Evolutionary conservation across 2,113 vertebrate species (phyloP).

Genomic region (Cromileptes altivelis): DNA sequence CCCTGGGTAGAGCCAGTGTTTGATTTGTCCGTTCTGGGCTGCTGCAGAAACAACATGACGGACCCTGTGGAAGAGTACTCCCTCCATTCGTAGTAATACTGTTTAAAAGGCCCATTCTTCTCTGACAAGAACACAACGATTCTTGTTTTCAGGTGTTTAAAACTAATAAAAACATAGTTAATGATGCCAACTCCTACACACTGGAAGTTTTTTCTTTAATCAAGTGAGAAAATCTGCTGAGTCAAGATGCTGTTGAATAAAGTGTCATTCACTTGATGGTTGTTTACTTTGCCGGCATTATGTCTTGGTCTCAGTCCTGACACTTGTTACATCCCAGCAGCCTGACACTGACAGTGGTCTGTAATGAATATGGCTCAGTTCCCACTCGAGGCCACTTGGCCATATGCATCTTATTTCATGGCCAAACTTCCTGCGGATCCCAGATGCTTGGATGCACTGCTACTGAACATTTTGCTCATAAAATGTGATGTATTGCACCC

Average conservation of each 20-base stretch:
- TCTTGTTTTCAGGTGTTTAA: too few species aligned
- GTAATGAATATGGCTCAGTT: constrained; percentile 37
- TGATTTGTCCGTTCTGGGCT: too few species aligned
- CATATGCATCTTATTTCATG: constrained; percentile 27
- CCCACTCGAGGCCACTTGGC: constrained; percentile 2
- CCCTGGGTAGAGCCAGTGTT: too few species aligned
- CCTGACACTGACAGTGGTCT: constrained; percentile 18
- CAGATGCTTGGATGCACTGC: neutral
- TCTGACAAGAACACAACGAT: too few species aligned
- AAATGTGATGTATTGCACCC: constrained; percentile 15
- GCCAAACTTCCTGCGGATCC: constrained; percentile 7
- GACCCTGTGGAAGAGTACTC: too few species aligned
- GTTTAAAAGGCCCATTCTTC: too few species aligned
- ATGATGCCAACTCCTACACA: too few species aligned
- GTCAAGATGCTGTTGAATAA: neutral
- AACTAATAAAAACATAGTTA: too few species aligned
- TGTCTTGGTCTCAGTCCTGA: constrained; percentile 1
- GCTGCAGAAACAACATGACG: too few species aligned
- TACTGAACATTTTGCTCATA: constrained; percentile 4
- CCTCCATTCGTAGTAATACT: too few species aligned
- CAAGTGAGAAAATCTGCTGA: neutral
- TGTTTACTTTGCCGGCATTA: neutral
- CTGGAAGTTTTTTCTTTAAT: neutral
- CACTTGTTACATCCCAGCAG: constrained; percentile 9
- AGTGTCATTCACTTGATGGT: neutral